These are phyloP conservation scores for Cynopterus sphinx DNA, from an alignment of 2,797 vertebrate species.

Conservation along the genomic window DNA sequence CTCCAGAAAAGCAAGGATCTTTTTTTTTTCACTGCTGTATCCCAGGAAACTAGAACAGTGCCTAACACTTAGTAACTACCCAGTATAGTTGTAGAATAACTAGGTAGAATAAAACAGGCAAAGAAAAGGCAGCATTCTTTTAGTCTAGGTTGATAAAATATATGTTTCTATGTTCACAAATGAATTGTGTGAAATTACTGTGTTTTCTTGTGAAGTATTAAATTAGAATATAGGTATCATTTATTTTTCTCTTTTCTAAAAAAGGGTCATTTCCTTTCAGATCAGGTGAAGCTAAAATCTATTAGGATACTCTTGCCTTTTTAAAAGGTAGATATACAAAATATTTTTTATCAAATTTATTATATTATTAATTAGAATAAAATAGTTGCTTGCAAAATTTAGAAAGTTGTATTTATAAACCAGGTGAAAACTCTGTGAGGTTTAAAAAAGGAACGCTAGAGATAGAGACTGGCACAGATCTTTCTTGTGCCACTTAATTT, in stretches of 20 bases:
- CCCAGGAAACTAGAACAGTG: background rate
- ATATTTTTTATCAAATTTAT: background rate
- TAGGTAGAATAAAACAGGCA: background rate
- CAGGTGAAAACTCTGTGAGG: background rate
- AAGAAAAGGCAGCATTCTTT: background rate
- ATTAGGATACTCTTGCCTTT: background rate
- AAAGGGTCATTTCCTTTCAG: background rate
- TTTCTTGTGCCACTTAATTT: background rate
- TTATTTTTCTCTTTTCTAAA: background rate
- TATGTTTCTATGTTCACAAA: background rate
- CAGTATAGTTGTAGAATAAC: background rate
- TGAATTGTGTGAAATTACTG: background rate
- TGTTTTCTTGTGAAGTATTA: background rate
- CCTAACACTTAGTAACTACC: background rate
- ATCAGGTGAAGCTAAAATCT: background rate
- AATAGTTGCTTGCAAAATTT: background rate
- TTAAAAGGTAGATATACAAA: background rate
- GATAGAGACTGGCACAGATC: background rate
- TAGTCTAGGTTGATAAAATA: background rate
- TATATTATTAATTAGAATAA: background rate
- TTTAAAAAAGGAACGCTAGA: background rate
- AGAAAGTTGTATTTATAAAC: background rate
- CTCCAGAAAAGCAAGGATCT: background rate
- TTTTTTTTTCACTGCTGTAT: background rate
- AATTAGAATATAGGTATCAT: background rate